Evolutionary conservation across 2,797 vertebrate species (phyloP).

Genomic region (Chaetophractus vellerosus): DNA sequence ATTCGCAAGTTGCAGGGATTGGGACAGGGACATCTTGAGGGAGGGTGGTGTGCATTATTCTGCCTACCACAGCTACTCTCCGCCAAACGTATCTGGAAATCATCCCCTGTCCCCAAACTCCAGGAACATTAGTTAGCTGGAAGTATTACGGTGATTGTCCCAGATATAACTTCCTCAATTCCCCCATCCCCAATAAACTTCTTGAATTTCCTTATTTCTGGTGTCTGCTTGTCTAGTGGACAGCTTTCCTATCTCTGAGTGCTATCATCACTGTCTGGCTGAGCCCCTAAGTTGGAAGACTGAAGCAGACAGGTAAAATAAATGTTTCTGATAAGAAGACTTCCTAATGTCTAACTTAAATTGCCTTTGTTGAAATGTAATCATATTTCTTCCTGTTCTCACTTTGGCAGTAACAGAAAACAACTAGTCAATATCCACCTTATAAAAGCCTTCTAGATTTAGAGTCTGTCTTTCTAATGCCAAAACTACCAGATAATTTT

Average conservation of each 20-base stretch:
- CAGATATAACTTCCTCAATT: not conserved
- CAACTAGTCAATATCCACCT: constrained; percentile 66
- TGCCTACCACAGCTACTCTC: not conserved
- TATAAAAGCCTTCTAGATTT: constrained; percentile 67
- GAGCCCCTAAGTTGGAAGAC: constrained; percentile 60
- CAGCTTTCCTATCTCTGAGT: not conserved
- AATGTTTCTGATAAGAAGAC: constrained; percentile 74
- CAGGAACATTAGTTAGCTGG: not conserved
- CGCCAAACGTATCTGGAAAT: not conserved
- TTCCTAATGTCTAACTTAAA: constrained; percentile 74
- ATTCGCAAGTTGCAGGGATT: not conserved
- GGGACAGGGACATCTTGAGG: not conserved
- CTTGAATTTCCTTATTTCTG: constrained; percentile 22
- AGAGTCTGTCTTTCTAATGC: constrained; percentile 45
- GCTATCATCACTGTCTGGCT: constrained; percentile 36
- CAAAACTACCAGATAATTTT: not conserved
- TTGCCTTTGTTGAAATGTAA: constrained; percentile 67
- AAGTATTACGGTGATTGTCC: not conserved
- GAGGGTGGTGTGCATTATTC: not conserved
- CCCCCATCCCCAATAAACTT: not conserved
- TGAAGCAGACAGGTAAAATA: constrained; percentile 67
- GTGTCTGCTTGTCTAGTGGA: not conserved
- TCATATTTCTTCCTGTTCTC: constrained; percentile 67
- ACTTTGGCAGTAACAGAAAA: constrained; percentile 61
- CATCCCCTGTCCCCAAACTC: not conserved